Base-by-base conservation (phyloP, 2,888 invertebrate genomes). In the Lysandra bellargus region DNA sequence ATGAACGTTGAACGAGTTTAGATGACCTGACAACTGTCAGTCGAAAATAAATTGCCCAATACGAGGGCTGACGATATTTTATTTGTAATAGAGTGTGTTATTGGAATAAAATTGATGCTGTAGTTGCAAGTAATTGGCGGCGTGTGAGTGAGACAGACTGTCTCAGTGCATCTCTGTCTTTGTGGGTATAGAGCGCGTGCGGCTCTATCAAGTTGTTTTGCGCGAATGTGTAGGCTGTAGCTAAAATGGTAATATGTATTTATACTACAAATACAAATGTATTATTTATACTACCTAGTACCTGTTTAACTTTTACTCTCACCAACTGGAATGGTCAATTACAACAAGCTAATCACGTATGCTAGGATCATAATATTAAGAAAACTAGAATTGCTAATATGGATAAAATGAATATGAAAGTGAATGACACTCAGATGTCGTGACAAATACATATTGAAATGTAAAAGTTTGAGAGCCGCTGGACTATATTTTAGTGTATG, bases 331-430 rank as follows among this genome's bases (percentile, higher is more conserved):
- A 64, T 30, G 9, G 23, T 64, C 30, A 9, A n/a, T 17, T 14
- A 37, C 74, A 23, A 74, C 44, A 44, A 74, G n/a, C n/a, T 44
- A 23, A n/a, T 74, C 74, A 74, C n/a, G 40, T n/a, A 40, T 23
- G 44, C 74, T 44, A 49, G 9, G 40, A n/a, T 74, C n/a, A 49
- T 9, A 23, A 23, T 23, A 23, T 23, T 23, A 44, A 12, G 44
- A 44, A 44, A 23, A 74, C 74, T 74, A 23, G 74, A 74, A 74
- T 74, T 74, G 74, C 74, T 44, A 74, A 44, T 73, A 40, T 44
- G 44, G 44, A 40, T 40, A 49, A 49, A 9, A 9, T 49, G 49
- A 49, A 49, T 49, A 49, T 49, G 9, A 49, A 49, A 49, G 49
- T 44, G 7, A 49, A 49, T 9, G 49, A 9, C 49, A 49, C 3